A percentile compares a stretch with the other conserved stretches of the same genome.
Evolutionary conservation across 2,888 invertebrate genomes (phyloP).

Genomic region (Venusia cambrica): DNA sequence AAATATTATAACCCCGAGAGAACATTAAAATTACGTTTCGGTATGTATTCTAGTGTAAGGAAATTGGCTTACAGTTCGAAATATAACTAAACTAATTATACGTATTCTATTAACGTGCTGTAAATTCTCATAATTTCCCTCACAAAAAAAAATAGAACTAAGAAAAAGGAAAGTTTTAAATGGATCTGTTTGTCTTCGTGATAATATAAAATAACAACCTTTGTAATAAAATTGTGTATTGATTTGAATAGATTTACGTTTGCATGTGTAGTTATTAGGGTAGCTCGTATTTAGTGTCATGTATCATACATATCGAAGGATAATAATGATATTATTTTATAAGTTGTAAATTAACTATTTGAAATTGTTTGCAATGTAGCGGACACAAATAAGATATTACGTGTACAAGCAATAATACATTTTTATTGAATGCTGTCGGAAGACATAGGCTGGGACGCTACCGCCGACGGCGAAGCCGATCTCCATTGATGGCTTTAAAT

Average conservation of each 20-base stretch:
- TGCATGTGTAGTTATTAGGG: constrained; percentile 7
- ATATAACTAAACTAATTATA: constrained; percentile 34
- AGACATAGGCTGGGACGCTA: constrained; percentile 65
- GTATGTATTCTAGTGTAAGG: constrained; percentile 39
- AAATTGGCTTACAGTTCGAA: constrained; percentile 54
- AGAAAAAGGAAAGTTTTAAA: too few relatives aligned
- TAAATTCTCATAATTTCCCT: not conserved
- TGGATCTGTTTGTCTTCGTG: too few relatives aligned
- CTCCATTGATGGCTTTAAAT: too few relatives aligned
- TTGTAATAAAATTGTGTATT: too few relatives aligned
- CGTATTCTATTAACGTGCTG: constrained; percentile 17
- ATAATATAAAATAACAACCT: too few relatives aligned
- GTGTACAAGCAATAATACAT: constrained; percentile 80
- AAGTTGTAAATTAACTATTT: constrained; percentile 44
- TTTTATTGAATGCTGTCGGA: constrained; percentile 69
- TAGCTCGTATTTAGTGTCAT: constrained; percentile 19
- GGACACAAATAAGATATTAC: constrained; percentile 64
- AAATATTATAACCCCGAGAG: constrained; percentile 48
- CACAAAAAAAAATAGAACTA: not conserved
- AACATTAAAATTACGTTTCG: constrained; percentile 49
- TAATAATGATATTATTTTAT: constrained; percentile 34
- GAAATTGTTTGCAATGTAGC: constrained; percentile 72
- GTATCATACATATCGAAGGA: constrained; percentile 40
- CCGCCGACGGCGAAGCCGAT: too few relatives aligned
- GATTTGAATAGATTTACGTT: constrained; percentile 3